Percentiles rank a stretch among this genome's conserved stretches.
Evolutionary conservation across 1,140 invertebrate genomes (phyloP).

Genomic region (Drosophila littoralis): DNA sequence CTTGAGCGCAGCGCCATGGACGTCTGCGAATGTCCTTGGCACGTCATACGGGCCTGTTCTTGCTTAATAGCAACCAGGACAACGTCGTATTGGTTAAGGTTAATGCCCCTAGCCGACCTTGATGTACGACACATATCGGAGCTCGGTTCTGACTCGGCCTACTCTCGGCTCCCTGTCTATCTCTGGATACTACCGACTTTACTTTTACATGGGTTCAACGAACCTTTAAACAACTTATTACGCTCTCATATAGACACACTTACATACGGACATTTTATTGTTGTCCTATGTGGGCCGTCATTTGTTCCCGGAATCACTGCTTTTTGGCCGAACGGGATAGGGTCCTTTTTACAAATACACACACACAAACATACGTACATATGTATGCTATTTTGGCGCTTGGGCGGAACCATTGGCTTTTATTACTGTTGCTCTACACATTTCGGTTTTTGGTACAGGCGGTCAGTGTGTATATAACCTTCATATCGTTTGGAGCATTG

Average conservation of each 20-base stretch:
- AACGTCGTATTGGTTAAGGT: slow-evolving; percentile 75
- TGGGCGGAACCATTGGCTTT: slow-evolving; percentile 50
- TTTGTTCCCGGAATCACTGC: slow-evolving; percentile 30
- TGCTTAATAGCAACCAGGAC: slow-evolving; percentile 55
- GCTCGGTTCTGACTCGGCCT: slow-evolving; percentile 54
- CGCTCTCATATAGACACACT: slow-evolving; percentile 44
- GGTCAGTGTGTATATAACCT: slow-evolving; percentile 61
- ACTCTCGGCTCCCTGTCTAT: slow-evolving; percentile 34
- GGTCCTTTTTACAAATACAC: slow-evolving; percentile 19
- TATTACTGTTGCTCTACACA: slow-evolving; percentile 58
- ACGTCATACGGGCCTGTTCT: slow-evolving; percentile 48
- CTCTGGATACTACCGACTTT: slow-evolving; percentile 40
- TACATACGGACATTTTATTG: background rate
- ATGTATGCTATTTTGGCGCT: slow-evolving; percentile 66
- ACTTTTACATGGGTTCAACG: slow-evolving; percentile 75
- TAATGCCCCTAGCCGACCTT: slow-evolving; percentile 83
- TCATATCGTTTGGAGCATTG: slow-evolving; percentile 54
- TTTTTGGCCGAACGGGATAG: slow-evolving; percentile 24
- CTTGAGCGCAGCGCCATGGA: slow-evolving; percentile 53
- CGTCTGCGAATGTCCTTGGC: slow-evolving; percentile 67
- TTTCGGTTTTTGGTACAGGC: slow-evolving; percentile 56
- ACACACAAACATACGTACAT: slow-evolving; percentile 1
- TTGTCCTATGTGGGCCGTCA: slow-evolving; percentile 14
- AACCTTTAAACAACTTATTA: slow-evolving; percentile 77
- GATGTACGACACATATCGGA: slow-evolving; percentile 79